Conservation (phyloP, 2,888 invertebrate species). For the Prosopocoilus inquinatus region DNA sequence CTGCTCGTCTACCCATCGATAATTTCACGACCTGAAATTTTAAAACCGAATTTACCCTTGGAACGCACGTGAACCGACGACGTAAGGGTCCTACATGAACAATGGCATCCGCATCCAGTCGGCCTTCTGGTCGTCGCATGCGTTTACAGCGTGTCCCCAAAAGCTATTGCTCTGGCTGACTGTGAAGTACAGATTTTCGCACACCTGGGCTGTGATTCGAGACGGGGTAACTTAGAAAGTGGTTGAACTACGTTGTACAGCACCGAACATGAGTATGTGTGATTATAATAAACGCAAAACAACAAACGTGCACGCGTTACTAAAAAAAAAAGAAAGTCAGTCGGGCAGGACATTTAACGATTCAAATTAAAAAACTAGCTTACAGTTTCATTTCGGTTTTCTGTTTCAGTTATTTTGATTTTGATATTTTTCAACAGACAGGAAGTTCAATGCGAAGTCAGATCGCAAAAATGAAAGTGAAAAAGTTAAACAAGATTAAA, state of each 20-base stretch:
- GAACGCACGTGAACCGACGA: conserved; percentile 32
- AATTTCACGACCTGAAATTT: conserved; percentile 21
- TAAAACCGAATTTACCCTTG: conserved; percentile 32
- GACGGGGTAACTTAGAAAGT: conserved; percentile 31
- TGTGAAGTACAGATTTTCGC: conserved; percentile 30
- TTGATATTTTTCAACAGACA: no score
- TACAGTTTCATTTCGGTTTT: no score
- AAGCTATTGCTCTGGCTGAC: conserved; percentile 9
- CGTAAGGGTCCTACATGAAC: conserved; percentile 29
- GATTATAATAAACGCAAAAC: no score
- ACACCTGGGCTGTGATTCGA: conserved; percentile 33
- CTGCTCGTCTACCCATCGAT: conserved; percentile 9
- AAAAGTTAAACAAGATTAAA: no score
- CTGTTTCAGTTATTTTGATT: no score
- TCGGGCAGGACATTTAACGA: no score
- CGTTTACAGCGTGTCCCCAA: background rate
- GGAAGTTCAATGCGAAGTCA: no score
- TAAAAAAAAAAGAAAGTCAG: no score
- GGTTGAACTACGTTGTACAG: conserved; percentile 28
- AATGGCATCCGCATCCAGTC: conserved; percentile 31
- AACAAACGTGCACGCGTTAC: conserved; percentile 1
- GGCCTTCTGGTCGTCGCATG: conserved; percentile 17
- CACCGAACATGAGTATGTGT: conserved; percentile 25
- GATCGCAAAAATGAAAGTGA: no score
- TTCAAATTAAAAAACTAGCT: no score